These are phyloP conservation scores for Potamilus streckersoni DNA, from an alignment of 1,140 invertebrate genomes.

Conservation along the genomic window DNA sequence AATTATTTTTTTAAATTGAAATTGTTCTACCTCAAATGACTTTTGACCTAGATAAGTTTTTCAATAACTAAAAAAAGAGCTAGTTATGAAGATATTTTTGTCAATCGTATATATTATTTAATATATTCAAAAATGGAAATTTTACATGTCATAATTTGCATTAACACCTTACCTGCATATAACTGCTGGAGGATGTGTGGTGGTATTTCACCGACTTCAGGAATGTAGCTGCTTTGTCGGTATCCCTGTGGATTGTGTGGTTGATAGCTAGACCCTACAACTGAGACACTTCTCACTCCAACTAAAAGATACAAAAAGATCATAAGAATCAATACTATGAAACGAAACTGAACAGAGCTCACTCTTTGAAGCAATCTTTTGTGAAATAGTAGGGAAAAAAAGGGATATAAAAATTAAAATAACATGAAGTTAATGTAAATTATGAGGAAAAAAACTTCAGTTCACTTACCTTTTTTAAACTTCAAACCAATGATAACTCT, in stretches of 20 bases:
- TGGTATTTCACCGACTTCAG: slow-evolving; percentile 42
- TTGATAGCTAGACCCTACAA: not conserved
- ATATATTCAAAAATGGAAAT: too few species aligned
- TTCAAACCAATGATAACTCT: too few species aligned
- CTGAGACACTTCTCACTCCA: not conserved
- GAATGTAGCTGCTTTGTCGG: slow-evolving; percentile 39
- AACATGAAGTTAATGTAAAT: not conserved
- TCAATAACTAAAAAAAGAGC: too few species aligned
- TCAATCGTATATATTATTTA: too few species aligned
- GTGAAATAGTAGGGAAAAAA: not conserved
- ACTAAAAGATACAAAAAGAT: slow-evolving; percentile 19
- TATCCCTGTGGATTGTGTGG: slow-evolving; percentile 37
- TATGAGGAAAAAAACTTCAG: not conserved
- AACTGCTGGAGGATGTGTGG: slow-evolving; percentile 50
- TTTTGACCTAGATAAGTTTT: too few species aligned
- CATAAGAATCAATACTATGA: not conserved
- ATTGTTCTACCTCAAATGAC: too few species aligned
- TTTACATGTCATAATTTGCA: too few species aligned
- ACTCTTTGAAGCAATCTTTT: too few species aligned
- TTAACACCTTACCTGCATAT: slow-evolving; percentile 44
- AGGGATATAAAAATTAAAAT: not conserved
- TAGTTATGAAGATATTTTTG: too few species aligned
- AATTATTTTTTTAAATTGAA: too few species aligned
- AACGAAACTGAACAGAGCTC: not conserved
- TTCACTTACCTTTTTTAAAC: not conserved